Evolutionary conservation across 2,797 vertebrate species (phyloP).

Genomic region (Schizopygopsis malacanthus): DNA sequence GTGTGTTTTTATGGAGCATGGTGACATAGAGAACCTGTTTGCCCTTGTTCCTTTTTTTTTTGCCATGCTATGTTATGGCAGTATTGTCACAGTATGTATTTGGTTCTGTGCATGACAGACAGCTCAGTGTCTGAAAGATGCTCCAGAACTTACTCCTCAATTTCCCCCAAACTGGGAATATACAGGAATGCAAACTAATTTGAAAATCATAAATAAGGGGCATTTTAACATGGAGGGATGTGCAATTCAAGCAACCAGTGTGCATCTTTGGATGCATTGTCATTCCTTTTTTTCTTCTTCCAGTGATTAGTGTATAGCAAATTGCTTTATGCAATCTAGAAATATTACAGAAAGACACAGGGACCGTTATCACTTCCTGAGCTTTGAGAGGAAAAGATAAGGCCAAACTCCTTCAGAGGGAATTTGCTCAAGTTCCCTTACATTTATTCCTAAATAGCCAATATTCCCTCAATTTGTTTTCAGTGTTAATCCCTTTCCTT

Average conservation of each 20-base stretch:
- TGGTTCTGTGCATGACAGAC: neutral
- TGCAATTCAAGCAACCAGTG: neutral
- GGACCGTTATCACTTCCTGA: slow-evolving; percentile 4
- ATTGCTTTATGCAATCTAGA: slow-evolving; percentile 3
- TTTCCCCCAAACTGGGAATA: neutral
- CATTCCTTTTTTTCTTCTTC: neutral
- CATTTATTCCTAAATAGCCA: slow-evolving; percentile 68
- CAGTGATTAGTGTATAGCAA: neutral
- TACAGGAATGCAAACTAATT: neutral
- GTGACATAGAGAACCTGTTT: neutral
- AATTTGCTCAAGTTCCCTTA: slow-evolving; percentile 51
- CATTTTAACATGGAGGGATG: neutral
- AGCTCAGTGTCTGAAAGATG: neutral
- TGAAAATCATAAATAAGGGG: neutral
- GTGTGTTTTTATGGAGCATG: neutral
- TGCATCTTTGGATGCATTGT: neutral
- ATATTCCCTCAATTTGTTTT: slow-evolving; percentile 31
- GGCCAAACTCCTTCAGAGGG: slow-evolving; percentile 1
- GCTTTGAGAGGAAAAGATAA: neutral
- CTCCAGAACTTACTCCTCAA: neutral
- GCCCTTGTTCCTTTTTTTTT: neutral
- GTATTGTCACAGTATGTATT: slow-evolving; percentile 1
- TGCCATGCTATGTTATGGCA: neutral
- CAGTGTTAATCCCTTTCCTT: slow-evolving; percentile 9
- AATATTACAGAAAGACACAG: slow-evolving; percentile 1